phyloP scores from a whole-genome alignment of 2,113 vertebrate genomes.

The Coryphaenoides rupestris region DNA sequence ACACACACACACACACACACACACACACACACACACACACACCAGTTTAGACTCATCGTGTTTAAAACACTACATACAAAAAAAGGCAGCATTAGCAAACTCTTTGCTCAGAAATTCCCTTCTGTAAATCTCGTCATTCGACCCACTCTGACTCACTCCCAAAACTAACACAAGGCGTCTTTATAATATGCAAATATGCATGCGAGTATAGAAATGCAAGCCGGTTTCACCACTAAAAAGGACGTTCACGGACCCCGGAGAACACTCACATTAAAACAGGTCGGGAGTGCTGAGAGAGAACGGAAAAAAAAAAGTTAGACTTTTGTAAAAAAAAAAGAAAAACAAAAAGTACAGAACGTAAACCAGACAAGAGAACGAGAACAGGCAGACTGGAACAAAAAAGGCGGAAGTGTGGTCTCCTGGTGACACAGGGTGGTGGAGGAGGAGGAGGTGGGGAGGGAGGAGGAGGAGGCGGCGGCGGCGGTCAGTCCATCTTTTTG shows the following conservation, averaged over 20 bases:
- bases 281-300: slow-evolving; percentile 43
- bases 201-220: slow-evolving; percentile 37
- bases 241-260: slow-evolving; percentile 44
- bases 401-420: too few relatives aligned
- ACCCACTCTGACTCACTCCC: slow-evolving; percentile 6
- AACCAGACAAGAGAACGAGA: too few relatives aligned
- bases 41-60: neutral
- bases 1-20: neutral
- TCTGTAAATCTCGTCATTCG: too few relatives aligned
- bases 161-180: slow-evolving; percentile 14
- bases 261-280: slow-evolving; percentile 29
- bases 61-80: neutral
- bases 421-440: too few relatives aligned
- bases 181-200: slow-evolving; percentile 31
- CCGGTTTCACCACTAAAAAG: slow-evolving; percentile 33
- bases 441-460: too few relatives aligned
- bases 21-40: neutral
- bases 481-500: slow-evolving; percentile 77
- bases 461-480: too few relatives aligned
- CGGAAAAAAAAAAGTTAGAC: slow-evolving; percentile 15
- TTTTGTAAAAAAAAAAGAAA: too few relatives aligned
- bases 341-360: too few relatives aligned
- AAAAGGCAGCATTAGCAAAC: neutral
- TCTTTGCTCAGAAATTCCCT: too few relatives aligned
- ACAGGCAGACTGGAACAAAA: too few relatives aligned